Evolutionary conservation across 2,888 invertebrate genomes (phyloP).

Genomic region (Ernsta delagoae): DNA sequence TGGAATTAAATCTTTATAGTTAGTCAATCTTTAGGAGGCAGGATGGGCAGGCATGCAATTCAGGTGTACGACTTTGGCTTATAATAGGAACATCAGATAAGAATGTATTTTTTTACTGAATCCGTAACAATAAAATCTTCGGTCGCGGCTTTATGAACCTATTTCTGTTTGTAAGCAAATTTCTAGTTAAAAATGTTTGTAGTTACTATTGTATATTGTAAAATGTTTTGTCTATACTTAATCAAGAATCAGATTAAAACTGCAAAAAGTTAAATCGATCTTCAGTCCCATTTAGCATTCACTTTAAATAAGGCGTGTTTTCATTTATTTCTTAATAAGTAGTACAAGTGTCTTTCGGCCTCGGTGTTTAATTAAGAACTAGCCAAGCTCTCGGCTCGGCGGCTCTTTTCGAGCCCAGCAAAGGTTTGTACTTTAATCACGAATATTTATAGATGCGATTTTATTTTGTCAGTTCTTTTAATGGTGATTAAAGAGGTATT

Average conservation of each 20-base stretch:
- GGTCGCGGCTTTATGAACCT: background rate
- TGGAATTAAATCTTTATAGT: slow-evolving; percentile 12
- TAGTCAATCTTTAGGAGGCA: background rate
- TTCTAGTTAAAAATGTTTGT: background rate
- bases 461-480: slow-evolving; percentile 55
- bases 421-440: slow-evolving; percentile 67
- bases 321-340: slow-evolving; percentile 77
- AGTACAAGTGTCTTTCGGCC: slow-evolving; percentile 50
- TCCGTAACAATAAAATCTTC: background rate
- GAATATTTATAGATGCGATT: slow-evolving; percentile 65
- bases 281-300: slow-evolving; percentile 28
- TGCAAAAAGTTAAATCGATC: slow-evolving; percentile 20
- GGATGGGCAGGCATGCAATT: slow-evolving; percentile 1
- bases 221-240: background rate
- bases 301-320: slow-evolving; percentile 56
- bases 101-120: background rate
- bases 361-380: slow-evolving; percentile 73
- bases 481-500: slow-evolving; percentile 53
- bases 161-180: background rate
- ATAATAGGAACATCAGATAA: background rate
- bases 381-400: slow-evolving; percentile 49
- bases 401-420: slow-evolving; percentile 50
- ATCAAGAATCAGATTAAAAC: background rate
- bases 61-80: background rate
- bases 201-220: too few species aligned